phyloP scores from a whole-genome alignment of 2,113 vertebrate genomes.

The Romanogobio albipinnatus region DNA sequence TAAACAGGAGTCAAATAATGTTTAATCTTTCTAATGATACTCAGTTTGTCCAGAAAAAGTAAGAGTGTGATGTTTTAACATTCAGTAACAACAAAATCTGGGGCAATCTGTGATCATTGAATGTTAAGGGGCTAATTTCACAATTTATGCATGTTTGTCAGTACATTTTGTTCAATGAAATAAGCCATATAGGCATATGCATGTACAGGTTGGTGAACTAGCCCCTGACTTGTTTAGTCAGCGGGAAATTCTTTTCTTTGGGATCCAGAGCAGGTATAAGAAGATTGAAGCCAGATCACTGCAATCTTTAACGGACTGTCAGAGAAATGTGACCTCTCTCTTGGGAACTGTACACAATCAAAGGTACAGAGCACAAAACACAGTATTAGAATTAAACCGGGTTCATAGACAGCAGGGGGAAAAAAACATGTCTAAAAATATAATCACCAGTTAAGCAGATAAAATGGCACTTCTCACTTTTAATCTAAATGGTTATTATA shows the following conservation, averaged over 20 bases:
- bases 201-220: not conserved
- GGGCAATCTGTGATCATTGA: no score
- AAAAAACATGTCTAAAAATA: not conserved
- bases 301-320: slow-evolving; percentile 68
- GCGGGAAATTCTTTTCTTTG: slow-evolving; percentile 27
- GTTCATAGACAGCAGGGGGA: no score
- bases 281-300: slow-evolving; percentile 69
- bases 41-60: no score
- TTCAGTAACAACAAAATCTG: no score
- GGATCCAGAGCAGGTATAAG: slow-evolving; percentile 70
- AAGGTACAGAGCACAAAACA: slow-evolving; percentile 66
- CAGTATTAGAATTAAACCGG: not conserved
- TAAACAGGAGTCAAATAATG: no score
- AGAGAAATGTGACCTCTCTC: slow-evolving; percentile 73
- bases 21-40: no score
- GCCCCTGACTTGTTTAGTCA: slow-evolving; percentile 32
- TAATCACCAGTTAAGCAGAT: not conserved
- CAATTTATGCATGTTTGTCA: no score
- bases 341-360: slow-evolving; percentile 78
- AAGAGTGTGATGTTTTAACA: no score
- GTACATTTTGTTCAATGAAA: no score
- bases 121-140: no score
- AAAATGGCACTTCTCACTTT: not conserved
- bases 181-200: no score
- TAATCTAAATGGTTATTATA: not conserved